Conservation (phyloP, 2,888 invertebrate genomes). For the Drosophila conformis region DNA sequence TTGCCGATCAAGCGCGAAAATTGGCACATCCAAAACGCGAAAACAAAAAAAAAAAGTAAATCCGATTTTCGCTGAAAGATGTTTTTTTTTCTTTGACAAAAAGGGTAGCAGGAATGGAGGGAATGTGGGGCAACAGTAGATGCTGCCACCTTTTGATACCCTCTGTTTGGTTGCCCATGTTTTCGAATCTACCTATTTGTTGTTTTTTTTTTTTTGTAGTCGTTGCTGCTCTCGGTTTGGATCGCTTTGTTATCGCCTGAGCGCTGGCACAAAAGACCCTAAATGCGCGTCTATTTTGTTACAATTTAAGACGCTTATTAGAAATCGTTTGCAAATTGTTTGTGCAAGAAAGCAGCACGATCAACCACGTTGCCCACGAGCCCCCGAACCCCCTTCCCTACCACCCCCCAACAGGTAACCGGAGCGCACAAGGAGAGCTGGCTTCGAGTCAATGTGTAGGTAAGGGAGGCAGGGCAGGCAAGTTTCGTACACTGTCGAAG, state of each 20-base stretch:
- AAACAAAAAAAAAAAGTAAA: conserved; percentile 31
- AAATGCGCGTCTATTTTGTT: conserved; percentile 79
- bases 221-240: conserved; percentile 13
- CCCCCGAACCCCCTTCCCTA: not conserved
- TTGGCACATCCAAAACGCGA: conserved; percentile 59
- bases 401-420: conserved; percentile 30
- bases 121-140: conserved; percentile 33
- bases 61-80: conserved; percentile 1
- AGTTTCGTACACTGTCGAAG: conserved; percentile 23
- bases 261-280: conserved; percentile 69
- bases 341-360: conserved; percentile 70
- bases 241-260: conserved; percentile 59
- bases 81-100: conserved; percentile 7
- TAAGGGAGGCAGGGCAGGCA: conserved; percentile 1
- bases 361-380: conserved; percentile 21
- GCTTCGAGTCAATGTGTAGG: conserved; percentile 8
- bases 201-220: not conserved
- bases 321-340: conserved; percentile 82
- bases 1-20: conserved; percentile 68
- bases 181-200: conserved; percentile 39
- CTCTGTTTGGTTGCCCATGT: conserved; percentile 50
- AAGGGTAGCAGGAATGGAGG: conserved; percentile 27
- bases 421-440: conserved; percentile 27
- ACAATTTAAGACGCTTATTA: conserved; percentile 80
- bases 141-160: conserved; percentile 65